Percentiles rank a stretch among this genome's conserved stretches.
phyloP scores from a whole-genome alignment of 2,797 vertebrate genomes.

The Anas acuta region DNA sequence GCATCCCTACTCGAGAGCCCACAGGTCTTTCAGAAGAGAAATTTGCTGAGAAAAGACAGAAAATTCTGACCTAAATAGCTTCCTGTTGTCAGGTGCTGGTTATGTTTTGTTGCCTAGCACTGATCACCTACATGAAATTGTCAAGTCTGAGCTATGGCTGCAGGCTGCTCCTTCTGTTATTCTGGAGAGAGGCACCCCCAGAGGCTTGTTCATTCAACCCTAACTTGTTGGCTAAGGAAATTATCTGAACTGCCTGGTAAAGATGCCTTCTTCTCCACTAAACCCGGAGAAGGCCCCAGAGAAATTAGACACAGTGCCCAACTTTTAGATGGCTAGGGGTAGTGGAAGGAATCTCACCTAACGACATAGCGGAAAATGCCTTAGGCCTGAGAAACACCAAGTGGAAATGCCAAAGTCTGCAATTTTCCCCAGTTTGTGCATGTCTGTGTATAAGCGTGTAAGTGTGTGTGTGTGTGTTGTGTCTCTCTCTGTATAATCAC shows the following conservation, averaged over 20 bases:
- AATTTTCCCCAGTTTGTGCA: neutral
- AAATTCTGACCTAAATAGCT: neutral
- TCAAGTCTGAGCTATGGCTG: neutral
- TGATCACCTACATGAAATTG: neutral
- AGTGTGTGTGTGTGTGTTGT: too few relatives aligned
- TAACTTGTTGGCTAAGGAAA: neutral
- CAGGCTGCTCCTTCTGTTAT: neutral
- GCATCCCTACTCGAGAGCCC: neutral
- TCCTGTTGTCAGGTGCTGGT: neutral
- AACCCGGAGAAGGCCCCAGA: fast-evolving
- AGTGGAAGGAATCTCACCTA: neutral
- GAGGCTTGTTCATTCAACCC: neutral
- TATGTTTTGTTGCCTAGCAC: neutral
- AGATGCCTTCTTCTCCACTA: neutral
- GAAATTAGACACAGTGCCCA: neutral
- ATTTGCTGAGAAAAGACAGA: neutral
- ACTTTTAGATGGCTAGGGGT: neutral
- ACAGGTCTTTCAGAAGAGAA: neutral
- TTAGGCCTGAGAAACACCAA: neutral
- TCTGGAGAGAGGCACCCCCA: neutral
- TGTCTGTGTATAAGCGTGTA: fast-evolving
- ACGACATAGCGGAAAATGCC: neutral
- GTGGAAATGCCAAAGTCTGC: neutral
- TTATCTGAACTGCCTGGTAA: neutral
- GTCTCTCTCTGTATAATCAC: neutral